Percentiles rank a stretch among this genome's conserved stretches.
Conservation (phyloP, 2,113 vertebrate genomes). For the Corydoras maculifer region DNA sequence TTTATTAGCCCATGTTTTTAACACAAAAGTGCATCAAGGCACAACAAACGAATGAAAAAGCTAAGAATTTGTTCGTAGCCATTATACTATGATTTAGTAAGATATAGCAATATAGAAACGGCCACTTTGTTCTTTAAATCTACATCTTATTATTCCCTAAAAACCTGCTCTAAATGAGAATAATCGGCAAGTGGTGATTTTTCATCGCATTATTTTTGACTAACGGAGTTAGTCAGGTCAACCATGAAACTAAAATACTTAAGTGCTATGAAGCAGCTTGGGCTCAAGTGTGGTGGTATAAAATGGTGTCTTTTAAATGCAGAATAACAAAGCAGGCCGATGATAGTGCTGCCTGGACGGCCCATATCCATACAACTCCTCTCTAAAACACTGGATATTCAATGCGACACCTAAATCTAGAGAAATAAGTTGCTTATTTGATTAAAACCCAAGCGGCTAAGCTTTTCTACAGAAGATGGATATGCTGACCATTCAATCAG, state of each 20-base stretch:
- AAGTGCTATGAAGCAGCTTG: constrained; percentile 1
- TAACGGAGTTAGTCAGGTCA: constrained; percentile 3
- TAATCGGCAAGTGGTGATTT: constrained; percentile 1
- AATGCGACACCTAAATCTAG: constrained; percentile 1
- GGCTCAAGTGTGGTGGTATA: neutral
- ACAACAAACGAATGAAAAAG: constrained; percentile 52
- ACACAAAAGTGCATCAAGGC: constrained; percentile 67
- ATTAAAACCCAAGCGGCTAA: neutral
- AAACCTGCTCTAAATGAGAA: neutral
- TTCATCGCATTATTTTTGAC: constrained; percentile 25
- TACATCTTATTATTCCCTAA: too few species aligned
- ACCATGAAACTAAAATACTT: neutral
- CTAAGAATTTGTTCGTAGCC: neutral
- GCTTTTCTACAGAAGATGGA: neutral
- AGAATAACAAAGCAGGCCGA: neutral
- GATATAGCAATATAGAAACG: neutral
- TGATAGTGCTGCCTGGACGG: neutral
- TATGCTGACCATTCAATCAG: neutral
- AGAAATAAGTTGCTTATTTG: neutral
- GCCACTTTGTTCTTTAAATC: too few species aligned
- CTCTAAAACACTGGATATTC: neutral
- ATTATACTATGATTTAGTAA: constrained; percentile 7
- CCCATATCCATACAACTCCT: neutral
- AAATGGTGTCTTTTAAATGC: constrained; percentile 16
- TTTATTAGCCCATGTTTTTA: constrained; percentile 43